phyloP scores from a whole-genome alignment of 2,113 vertebrate species.

The Sapajus apella region DNA sequence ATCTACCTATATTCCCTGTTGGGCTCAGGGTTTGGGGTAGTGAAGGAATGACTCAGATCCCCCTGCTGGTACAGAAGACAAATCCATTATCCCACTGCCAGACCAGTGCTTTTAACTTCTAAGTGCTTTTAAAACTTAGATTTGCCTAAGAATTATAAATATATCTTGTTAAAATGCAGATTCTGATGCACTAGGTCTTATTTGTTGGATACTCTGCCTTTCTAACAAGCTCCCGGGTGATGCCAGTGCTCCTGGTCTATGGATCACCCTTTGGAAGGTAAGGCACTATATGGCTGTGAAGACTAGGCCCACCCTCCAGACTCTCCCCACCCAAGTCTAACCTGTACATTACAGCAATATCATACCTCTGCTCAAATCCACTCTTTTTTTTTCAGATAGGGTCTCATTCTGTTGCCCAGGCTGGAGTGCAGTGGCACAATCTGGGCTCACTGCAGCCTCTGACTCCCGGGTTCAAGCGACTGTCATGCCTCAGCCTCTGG shows the following conservation, averaged over 20 bases:
- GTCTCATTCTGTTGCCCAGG: too few species aligned
- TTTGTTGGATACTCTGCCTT: neutral
- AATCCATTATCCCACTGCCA: neutral
- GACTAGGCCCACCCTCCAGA: neutral
- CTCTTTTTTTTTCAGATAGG: neutral
- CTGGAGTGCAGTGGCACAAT: too few species aligned
- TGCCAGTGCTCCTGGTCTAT: accelerated
- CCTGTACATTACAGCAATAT: neutral
- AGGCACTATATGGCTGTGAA: neutral
- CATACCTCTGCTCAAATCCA: neutral
- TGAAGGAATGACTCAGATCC: neutral
- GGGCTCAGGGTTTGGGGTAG: neutral
- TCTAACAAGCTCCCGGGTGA: neutral
- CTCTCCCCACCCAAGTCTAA: neutral
- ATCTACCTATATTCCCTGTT: neutral
- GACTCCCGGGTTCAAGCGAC: accelerated
- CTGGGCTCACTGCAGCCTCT: too few species aligned
- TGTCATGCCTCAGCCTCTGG: too few species aligned
- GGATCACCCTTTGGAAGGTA: neutral
- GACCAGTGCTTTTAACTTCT: neutral
- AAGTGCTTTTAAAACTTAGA: neutral
- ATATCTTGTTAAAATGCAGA: neutral
- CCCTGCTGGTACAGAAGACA: neutral
- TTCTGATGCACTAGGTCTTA: neutral
- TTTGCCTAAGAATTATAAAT: neutral